A percentile compares a stretch with the other conserved stretches of the same genome.
Evolutionary conservation across 2,888 invertebrate species (phyloP).

Genomic region (Danaus chrysippus): DNA sequence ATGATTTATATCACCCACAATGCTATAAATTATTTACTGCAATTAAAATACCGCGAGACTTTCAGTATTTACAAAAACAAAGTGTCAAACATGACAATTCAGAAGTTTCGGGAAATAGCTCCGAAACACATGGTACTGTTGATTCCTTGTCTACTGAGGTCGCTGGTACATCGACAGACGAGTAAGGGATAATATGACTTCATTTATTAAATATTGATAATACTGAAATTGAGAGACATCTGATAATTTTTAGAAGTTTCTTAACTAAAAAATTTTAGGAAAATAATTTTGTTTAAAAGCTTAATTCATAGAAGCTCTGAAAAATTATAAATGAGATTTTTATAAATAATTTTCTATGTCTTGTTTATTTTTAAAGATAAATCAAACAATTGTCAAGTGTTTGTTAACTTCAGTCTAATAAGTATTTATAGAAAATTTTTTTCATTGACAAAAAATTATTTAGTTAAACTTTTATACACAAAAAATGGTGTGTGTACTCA

Average conservation of each 20-base stretch:
- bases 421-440: too few relatives aligned
- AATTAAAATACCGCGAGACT: conserved; percentile 26
- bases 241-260: conserved; percentile 27
- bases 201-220: conserved; percentile 26
- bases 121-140: conserved; percentile 28
- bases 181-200: conserved; percentile 31
- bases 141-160: conserved; percentile 22
- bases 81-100: conserved; percentile 30
- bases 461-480: too few relatives aligned
- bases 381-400: too few relatives aligned
- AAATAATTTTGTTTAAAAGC: conserved; percentile 8
- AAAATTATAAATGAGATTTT: conserved; percentile 24
- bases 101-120: conserved; percentile 30
- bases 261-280: conserved; percentile 11
- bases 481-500: too few relatives aligned
- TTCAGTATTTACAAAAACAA: conserved; percentile 28
- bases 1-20: conserved; percentile 34
- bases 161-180: conserved; percentile 30
- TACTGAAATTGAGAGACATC: conserved; percentile 20
- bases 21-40: conserved; percentile 35
- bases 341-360: conserved; percentile 17
- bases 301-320: conserved; percentile 20
- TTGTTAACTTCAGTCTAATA: too few relatives aligned
- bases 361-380: too few relatives aligned
- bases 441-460: too few relatives aligned